phyloP scores from a whole-genome alignment of 2,888 invertebrate genomes.

The Cephus spinipes region DNA sequence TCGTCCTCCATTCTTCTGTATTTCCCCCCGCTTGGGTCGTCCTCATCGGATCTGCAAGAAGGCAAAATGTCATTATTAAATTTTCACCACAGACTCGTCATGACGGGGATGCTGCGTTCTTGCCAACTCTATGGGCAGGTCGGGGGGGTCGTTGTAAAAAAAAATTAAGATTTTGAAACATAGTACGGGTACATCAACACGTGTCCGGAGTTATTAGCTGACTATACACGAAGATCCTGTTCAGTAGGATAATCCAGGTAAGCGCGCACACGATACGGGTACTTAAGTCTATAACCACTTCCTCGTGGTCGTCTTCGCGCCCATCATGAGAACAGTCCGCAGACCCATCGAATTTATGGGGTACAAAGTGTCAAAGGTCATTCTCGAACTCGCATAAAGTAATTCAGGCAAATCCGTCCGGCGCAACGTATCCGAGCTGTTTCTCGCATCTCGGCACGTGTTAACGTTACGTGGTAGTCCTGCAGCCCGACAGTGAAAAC shows the following conservation, averaged over 20 bases:
- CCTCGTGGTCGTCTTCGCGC: background rate
- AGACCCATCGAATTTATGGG: background rate
- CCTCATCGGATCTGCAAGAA: constrained; percentile 83
- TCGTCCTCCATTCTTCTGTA: constrained; percentile 93
- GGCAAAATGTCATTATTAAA: constrained; percentile 21
- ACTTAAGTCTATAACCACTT: background rate
- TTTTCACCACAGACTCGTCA: background rate
- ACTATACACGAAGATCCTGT: background rate
- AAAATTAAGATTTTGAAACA: background rate
- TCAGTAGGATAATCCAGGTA: background rate
- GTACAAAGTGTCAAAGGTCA: background rate
- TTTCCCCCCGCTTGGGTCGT: constrained; percentile 86
- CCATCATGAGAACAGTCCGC: background rate
- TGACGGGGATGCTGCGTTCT: background rate
- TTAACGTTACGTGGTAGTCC: background rate
- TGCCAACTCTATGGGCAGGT: background rate
- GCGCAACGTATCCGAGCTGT: background rate
- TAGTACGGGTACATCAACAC: background rate
- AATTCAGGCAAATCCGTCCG: background rate
- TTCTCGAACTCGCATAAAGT: background rate
- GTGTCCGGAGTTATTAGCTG: background rate
- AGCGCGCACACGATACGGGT: background rate
- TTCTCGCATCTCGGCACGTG: background rate
- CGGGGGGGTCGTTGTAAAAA: background rate
- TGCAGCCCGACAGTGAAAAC: background rate